A percentile compares a stretch with the other conserved stretches of the same genome.
These are phyloP conservation scores for Pseudorasbora parva DNA, from an alignment of 2,113 vertebrate genomes.

Conservation along the genomic window DNA sequence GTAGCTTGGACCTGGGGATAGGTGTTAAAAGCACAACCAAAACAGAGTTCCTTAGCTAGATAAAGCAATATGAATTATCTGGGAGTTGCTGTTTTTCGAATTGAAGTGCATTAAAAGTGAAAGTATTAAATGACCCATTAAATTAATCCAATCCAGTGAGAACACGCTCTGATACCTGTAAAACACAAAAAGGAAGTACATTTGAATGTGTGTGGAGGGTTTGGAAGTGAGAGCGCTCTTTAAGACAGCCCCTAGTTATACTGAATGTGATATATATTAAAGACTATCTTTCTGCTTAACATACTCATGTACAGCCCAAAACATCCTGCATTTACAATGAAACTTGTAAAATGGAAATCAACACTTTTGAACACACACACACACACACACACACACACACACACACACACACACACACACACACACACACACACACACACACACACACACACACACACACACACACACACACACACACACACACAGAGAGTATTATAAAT, in stretches of 20 bases:
- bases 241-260: not conserved
- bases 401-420: too few relatives aligned
- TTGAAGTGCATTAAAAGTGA: not conserved
- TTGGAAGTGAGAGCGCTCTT: not conserved
- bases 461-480: not conserved
- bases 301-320: not conserved
- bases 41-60: not conserved
- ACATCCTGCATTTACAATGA: not conserved
- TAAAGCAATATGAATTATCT: not conserved
- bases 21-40: slow-evolving; percentile 7
- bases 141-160: not conserved
- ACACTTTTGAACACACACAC: not conserved
- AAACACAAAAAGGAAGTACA: not conserved
- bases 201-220: not conserved
- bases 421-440: not conserved
- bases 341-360: not conserved
- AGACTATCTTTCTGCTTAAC: not conserved
- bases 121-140: not conserved
- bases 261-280: slow-evolving; percentile 19
- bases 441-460: not conserved
- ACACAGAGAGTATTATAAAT: not conserved
- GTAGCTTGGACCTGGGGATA: not conserved
- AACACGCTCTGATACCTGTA: not conserved
- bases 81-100: not conserved
- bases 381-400: too few relatives aligned